Evolutionary conservation across 2,888 invertebrate species (phyloP), one percentile per base, ranked within the genome.

Genomic region (Spodoptera littoralis): DNA sequence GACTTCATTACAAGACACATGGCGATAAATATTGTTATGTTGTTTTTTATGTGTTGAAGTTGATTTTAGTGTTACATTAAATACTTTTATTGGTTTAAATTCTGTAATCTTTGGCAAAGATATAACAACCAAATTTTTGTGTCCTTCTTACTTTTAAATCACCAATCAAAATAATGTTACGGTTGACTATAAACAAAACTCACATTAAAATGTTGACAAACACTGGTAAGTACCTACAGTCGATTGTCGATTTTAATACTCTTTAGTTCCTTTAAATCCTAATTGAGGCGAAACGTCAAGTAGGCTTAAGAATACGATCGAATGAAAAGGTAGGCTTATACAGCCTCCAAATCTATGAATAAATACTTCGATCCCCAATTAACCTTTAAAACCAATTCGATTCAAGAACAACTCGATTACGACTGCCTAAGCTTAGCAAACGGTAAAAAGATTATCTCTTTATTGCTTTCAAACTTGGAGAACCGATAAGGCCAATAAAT

Each of bases 401-500:
- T 60, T 48, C 48, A 41, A 27, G 69, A 51, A 41, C 11, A 48
- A 48, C 44, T 52, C 27, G 45, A 48, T 52, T 22, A 27, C 4
- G 41, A 52, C 27, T 24, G 27, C 36, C 36, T 24, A 43, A 67
- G 46, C 47, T 52, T n/a, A 36, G 18, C 11, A 41, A 51, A 42
- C 41, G 12, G 54, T 53, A 70, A 70, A 60, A 50, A 54, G n/a
- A 53, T 36, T 43, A 53, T 53, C 36, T 49, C 18, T 36, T 52
- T 27, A 50, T 12, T 1, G 12, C 24, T 13, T 61, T 56, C 36
- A 0, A 54, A 24, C 8, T 13, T 30, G 47, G 27, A 48, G 42
- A 74, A 41, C 56, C 45, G n/a, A 56, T 70, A n/a, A 54, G 42
- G 24, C 42, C 47, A 45, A 55, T 42, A 74, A 74, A 59, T 47